phyloP scores from a whole-genome alignment of 1,140 invertebrate species.

The Latrodectus geometricus region DNA sequence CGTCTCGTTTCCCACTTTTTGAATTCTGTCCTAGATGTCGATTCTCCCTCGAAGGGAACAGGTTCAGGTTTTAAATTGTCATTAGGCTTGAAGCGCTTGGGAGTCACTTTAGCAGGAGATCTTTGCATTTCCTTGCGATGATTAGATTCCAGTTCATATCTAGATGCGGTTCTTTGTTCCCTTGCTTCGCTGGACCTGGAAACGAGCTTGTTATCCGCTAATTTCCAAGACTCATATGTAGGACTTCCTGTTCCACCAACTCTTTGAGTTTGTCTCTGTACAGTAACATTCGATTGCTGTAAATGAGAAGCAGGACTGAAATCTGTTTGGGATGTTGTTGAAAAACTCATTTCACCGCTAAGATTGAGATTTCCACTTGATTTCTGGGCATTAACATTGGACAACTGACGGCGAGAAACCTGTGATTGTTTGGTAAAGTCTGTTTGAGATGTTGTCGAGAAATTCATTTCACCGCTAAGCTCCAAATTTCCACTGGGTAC shows the following conservation, averaged over 20 bases:
- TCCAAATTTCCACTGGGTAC: slow-evolving; percentile 12
- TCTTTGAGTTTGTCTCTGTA: neutral
- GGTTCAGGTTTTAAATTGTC: slow-evolving; percentile 38
- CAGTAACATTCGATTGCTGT: neutral
- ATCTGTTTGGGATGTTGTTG: slow-evolving; percentile 23
- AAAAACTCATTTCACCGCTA: slow-evolving; percentile 19
- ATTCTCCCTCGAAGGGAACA: slow-evolving; percentile 41
- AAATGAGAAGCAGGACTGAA: neutral
- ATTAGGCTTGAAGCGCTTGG: slow-evolving; percentile 27
- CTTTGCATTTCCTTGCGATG: neutral
- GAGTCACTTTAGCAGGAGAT: slow-evolving; percentile 3
- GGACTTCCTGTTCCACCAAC: neutral
- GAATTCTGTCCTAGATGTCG: slow-evolving; percentile 38
- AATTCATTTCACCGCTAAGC: slow-evolving; percentile 14
- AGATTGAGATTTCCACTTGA: slow-evolving; percentile 2
- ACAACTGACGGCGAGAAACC: neutral
- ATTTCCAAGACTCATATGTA: neutral
- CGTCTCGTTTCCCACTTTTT: slow-evolving; percentile 33
- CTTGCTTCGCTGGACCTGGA: neutral
- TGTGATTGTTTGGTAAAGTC: neutral
- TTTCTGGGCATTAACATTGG: neutral
- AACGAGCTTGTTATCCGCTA: neutral
- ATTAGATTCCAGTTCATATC: neutral
- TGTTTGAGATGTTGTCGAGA: slow-evolving; percentile 19
- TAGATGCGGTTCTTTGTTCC: neutral